Conservation (phyloP, 1,140 invertebrate genomes). For the Chelonus insularis region DNA sequence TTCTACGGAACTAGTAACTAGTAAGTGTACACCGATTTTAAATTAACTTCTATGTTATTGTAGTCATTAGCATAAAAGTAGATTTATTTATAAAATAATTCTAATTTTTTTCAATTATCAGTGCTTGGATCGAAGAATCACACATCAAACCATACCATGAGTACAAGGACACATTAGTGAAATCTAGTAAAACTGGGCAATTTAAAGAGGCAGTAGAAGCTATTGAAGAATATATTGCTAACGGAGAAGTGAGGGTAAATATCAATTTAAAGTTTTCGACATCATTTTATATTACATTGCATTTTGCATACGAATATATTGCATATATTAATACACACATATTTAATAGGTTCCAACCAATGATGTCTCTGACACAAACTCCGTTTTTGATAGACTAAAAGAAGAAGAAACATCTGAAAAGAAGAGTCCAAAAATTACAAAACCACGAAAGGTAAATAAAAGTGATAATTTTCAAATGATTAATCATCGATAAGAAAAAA, state of each 20-base stretch:
- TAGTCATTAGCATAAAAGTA: constrained; percentile 1
- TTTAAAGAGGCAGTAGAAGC: constrained; percentile 86
- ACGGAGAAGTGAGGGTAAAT: constrained; percentile 65
- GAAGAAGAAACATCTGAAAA: constrained; percentile 60
- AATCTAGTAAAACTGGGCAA: constrained; percentile 74
- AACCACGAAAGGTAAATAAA: constrained; percentile 55
- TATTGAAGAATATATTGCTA: constrained; percentile 82
- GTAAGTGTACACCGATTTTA: constrained; percentile 67
- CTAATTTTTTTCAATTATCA: constrained; percentile 60
- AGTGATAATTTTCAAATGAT: too few species aligned
- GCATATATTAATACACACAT: too few species aligned
- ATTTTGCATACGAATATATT: too few species aligned
- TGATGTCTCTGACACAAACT: constrained; percentile 64
- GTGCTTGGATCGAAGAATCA: constrained; percentile 88
- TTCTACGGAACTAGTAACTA: constrained; percentile 94
- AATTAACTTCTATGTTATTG: neutral
- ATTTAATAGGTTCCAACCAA: constrained; percentile 56
- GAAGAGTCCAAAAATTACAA: constrained; percentile 60
- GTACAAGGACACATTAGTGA: constrained; percentile 78
- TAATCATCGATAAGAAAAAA: too few species aligned
- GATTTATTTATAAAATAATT: constrained; percentile 23
- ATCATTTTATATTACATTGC: neutral
- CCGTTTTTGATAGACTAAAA: constrained; percentile 73
- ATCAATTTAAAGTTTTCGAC: neutral
- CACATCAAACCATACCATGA: constrained; percentile 83